Evolutionary conservation across 2,797 vertebrate genomes (phyloP).

Genomic region (Argyrosomus regius): DNA sequence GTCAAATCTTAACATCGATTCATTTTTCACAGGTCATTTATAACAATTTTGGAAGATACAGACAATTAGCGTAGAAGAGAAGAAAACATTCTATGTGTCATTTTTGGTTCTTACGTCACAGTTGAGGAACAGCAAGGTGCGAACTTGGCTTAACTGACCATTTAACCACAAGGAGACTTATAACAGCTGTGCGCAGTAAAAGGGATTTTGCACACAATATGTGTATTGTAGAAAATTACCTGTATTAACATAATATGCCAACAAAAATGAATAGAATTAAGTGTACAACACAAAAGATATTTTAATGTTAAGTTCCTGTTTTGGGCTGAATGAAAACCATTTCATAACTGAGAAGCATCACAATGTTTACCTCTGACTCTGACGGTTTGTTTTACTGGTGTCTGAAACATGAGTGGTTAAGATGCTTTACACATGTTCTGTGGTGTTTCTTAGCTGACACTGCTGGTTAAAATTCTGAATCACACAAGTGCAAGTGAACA

Average conservation of each 20-base stretch:
- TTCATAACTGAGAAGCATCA: constrained; percentile 3
- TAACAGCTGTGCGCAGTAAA: neutral
- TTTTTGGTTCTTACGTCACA: neutral
- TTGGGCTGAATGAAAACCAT: neutral
- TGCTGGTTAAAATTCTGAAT: constrained; percentile 53
- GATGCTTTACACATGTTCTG: constrained; percentile 37
- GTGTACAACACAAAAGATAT: neutral
- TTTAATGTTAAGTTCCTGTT: neutral
- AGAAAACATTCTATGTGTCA: neutral
- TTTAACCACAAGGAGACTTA: neutral
- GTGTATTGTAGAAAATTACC: neutral
- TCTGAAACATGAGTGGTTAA: constrained; percentile 24
- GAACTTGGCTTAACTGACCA: neutral
- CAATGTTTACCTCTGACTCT: neutral
- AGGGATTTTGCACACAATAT: neutral
- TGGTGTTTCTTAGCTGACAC: constrained; percentile 51
- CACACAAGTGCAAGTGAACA: constrained; percentile 56
- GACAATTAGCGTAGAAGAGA: neutral
- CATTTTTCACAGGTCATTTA: neutral
- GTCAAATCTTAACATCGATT: neutral
- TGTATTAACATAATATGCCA: neutral
- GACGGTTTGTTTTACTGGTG: constrained; percentile 9
- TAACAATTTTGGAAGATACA: neutral
- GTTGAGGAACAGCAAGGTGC: neutral
- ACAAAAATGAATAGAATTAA: neutral